Percentiles rank a stretch among this genome's conserved stretches.
phyloP scores from a whole-genome alignment of 2,113 vertebrate genomes.

The Xyrauchen texanus region DNA sequence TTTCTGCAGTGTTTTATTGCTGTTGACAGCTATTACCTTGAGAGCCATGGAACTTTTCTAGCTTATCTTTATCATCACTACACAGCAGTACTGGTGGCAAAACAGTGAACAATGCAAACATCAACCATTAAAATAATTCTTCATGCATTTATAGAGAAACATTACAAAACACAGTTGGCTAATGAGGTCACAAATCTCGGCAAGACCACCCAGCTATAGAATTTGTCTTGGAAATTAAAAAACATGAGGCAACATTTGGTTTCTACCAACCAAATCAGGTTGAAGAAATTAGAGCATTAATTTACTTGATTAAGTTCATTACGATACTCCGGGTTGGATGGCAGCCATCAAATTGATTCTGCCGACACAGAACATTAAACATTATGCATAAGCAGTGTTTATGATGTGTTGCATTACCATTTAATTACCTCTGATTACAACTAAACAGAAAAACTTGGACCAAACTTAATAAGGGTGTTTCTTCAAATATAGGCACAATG shows the following conservation, averaged over 20 bases:
- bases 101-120: background rate
- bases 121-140: background rate
- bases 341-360: conserved; percentile 50
- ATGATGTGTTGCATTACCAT: conserved; percentile 39
- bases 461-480: no score
- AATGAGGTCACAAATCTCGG: conserved; percentile 28
- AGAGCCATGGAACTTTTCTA: background rate
- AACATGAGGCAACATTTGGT: conserved; percentile 20
- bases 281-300: conserved; percentile 46
- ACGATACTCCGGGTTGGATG: conserved; percentile 24
- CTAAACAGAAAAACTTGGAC: background rate
- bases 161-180: background rate
- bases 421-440: conserved; percentile 23
- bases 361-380: conserved; percentile 45
- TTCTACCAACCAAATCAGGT: conserved; percentile 32
- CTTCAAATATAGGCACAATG: no score
- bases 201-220: conserved; percentile 14
- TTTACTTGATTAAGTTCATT: conserved; percentile 49
- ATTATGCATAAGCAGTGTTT: conserved; percentile 40
- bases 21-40: no score
- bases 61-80: background rate
- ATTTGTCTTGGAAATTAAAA: conserved; percentile 45
- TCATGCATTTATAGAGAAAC: background rate
- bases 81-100: background rate
- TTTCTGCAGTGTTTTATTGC: no score